Evolutionary conservation across 1,140 invertebrate species (phyloP).

Genomic region (Papilio dardanus): DNA sequence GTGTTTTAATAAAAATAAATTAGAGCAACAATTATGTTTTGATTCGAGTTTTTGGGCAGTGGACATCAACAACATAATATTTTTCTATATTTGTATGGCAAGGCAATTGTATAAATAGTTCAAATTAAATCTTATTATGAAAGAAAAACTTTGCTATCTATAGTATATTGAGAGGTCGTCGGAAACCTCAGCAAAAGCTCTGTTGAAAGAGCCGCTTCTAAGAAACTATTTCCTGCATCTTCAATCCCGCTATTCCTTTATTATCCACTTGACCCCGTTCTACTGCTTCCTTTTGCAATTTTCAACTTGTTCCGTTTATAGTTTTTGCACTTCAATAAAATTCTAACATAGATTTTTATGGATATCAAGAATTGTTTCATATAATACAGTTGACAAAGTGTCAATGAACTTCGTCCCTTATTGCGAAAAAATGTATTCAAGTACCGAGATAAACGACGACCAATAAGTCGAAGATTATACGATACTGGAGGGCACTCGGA

Average conservation of each 20-base stretch:
- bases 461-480: no score
- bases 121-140: not conserved
- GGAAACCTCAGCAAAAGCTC: slow-evolving; percentile 11
- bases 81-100: no score
- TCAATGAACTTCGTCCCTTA: not conserved
- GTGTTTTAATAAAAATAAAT: no score
- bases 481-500: no score
- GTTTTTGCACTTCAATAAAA: not conserved
- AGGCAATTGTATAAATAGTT: not conserved
- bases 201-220: slow-evolving; percentile 25
- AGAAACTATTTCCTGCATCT: slow-evolving; percentile 37
- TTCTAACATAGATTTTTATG: not conserved
- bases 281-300: slow-evolving; percentile 29
- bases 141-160: slow-evolving; percentile 9
- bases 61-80: no score
- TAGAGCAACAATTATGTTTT: no score
- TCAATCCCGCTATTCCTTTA: slow-evolving; percentile 34
- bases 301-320: slow-evolving; percentile 15
- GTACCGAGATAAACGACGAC: no score
- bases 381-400: not conserved
- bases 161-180: not conserved
- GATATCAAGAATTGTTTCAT: not conserved
- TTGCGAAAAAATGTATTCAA: no score
- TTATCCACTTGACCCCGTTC: slow-evolving; percentile 35
- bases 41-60: no score